Percentiles rank a stretch among this genome's conserved stretches.
phyloP scores from a whole-genome alignment of 2,888 invertebrate genomes.

The Pyrrhosoma nymphula region DNA sequence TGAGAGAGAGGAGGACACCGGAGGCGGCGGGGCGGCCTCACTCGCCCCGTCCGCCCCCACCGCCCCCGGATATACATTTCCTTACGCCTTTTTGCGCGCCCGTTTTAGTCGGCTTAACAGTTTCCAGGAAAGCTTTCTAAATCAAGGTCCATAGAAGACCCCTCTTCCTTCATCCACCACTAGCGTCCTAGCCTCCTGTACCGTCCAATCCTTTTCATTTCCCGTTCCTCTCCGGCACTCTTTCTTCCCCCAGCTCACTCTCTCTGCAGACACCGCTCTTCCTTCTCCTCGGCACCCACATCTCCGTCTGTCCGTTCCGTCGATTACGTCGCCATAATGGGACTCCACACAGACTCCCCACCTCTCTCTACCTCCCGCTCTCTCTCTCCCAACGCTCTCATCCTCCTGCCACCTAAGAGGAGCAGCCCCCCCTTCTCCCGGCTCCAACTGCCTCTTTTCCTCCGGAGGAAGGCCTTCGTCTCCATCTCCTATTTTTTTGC shows the following conservation, averaged over 20 bases:
- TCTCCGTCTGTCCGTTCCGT: not conserved
- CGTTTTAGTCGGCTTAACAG: constrained; percentile 5
- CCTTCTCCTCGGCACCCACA: constrained; percentile 28
- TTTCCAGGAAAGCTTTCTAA: constrained; percentile 51
- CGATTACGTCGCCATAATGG: constrained; percentile 45
- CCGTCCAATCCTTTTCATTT: not conserved
- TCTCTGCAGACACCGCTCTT: not conserved
- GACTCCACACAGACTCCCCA: not conserved
- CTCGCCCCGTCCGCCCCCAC: not conserved
- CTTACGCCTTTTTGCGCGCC: constrained; percentile 42
- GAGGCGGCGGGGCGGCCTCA: not conserved
- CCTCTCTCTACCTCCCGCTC: too few species aligned
- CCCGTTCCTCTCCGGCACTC: not conserved
- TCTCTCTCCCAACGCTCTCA: not conserved
- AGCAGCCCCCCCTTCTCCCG: not conserved
- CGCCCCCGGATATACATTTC: constrained; percentile 42
- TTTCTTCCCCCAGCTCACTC: not conserved
- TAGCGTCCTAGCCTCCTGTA: not conserved
- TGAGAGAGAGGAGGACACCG: too few species aligned
- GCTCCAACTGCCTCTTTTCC: not conserved
- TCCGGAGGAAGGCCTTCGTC: not conserved
- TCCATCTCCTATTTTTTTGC: not conserved
- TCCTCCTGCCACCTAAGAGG: not conserved
- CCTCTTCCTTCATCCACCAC: not conserved
- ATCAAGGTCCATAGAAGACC: not conserved